Evolutionary conservation across 2,888 invertebrate genomes (phyloP).

Genomic region (Trachelus stipa): DNA sequence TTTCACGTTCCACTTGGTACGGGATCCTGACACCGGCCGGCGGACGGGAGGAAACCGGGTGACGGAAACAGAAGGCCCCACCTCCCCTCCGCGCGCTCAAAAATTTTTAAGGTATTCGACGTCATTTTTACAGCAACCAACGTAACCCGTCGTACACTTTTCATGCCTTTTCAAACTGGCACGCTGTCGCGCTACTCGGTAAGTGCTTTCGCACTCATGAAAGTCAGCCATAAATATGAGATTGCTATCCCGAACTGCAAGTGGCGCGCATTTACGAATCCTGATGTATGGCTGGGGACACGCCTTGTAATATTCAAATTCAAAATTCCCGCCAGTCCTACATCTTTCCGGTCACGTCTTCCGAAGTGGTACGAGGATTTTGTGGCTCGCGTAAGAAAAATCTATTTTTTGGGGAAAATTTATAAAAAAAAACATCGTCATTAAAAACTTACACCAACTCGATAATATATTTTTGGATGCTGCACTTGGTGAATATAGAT

Average conservation of each 20-base stretch:
- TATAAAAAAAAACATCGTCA: too few relatives aligned
- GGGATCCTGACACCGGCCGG: neutral
- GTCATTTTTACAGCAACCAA: neutral
- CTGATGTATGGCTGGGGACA: neutral
- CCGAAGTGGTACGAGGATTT: neutral
- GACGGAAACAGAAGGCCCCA: too few relatives aligned
- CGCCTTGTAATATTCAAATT: neutral
- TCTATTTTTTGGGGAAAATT: too few relatives aligned
- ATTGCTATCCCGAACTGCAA: neutral
- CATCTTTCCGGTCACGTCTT: neutral
- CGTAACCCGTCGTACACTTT: neutral
- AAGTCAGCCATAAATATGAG: slow-evolving; percentile 4
- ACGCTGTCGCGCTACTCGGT: neutral
- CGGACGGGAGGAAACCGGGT: too few relatives aligned
- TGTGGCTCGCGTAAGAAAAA: neutral
- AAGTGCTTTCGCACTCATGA: neutral
- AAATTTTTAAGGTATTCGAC: neutral
- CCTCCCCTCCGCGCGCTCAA: too few relatives aligned
- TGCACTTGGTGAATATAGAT: too few relatives aligned
- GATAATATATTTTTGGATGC: too few relatives aligned
- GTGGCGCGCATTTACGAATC: slow-evolving; percentile 4
- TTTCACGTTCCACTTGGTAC: neutral
- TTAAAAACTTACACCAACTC: too few relatives aligned
- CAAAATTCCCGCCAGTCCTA: neutral
- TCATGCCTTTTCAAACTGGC: neutral